A percentile compares a stretch with the other conserved stretches of the same genome.
phyloP scores from a whole-genome alignment of 1,140 invertebrate genomes.

The Monochamus saltuarius region DNA sequence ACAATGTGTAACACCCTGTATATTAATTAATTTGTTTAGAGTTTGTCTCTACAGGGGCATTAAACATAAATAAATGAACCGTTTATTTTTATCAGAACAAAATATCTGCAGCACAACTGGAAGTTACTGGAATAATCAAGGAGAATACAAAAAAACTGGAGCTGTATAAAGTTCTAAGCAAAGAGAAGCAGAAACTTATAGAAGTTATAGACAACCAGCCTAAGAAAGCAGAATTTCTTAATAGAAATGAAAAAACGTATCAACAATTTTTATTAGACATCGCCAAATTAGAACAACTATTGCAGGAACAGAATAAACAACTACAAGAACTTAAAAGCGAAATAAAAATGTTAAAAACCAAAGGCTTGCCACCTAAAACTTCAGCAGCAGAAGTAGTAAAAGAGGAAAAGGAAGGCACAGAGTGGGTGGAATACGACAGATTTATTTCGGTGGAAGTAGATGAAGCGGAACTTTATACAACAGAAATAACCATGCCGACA shows the following conservation, averaged over 20 bases:
- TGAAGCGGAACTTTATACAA: slow-evolving; percentile 15
- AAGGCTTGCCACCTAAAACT: slow-evolving; percentile 30
- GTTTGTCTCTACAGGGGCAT: background rate
- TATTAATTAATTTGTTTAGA: no score
- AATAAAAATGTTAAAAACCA: slow-evolving; percentile 45
- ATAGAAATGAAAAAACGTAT: slow-evolving; percentile 32
- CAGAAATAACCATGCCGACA: slow-evolving; percentile 19
- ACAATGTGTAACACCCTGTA: no score
- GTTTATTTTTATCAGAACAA: slow-evolving; percentile 43
- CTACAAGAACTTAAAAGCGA: slow-evolving; percentile 40
- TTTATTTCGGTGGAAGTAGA: slow-evolving; percentile 26
- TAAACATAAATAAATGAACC: slow-evolving; percentile 11
- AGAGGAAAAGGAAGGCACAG: slow-evolving; percentile 5
- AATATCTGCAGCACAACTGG: slow-evolving; percentile 46
- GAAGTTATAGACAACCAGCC: slow-evolving; percentile 51
- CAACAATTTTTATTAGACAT: slow-evolving; percentile 47
- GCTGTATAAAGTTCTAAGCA: slow-evolving; percentile 57
- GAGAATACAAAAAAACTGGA: slow-evolving; percentile 61
- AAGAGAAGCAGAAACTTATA: slow-evolving; percentile 56
- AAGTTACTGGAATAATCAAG: slow-evolving; percentile 53
- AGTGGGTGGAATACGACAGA: slow-evolving; percentile 29
- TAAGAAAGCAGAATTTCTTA: slow-evolving; percentile 47
- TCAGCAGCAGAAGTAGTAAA: slow-evolving; percentile 13
- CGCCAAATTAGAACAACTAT: slow-evolving; percentile 52
- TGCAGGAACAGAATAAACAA: slow-evolving; percentile 25